These are phyloP conservation scores for Rousettus leschenaultii DNA, from an alignment of 2,113 vertebrate genomes.

Conservation along the genomic window DNA sequence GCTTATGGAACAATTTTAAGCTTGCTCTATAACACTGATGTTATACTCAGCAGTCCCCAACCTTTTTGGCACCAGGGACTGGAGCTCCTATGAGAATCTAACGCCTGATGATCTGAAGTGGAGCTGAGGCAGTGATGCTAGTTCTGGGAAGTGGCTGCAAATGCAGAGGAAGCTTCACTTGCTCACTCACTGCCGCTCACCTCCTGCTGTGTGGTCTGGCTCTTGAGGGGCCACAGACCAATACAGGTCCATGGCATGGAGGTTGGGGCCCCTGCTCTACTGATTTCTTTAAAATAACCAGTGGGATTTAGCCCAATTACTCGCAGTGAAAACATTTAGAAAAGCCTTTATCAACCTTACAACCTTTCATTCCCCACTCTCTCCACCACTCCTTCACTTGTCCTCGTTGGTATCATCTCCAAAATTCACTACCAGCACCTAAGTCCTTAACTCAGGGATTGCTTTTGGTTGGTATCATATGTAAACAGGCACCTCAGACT, in stretches of 20 bases:
- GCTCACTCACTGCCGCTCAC: no score
- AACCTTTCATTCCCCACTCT: not conserved
- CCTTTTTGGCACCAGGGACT: no score
- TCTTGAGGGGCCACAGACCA: no score
- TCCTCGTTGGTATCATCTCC: not conserved
- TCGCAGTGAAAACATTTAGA: not conserved
- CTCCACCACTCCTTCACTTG: not conserved
- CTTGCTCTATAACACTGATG: no score
- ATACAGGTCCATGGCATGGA: no score
- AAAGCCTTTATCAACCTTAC: not conserved
- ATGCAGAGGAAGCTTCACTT: no score
- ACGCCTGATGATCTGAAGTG: no score
- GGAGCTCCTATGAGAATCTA: no score
- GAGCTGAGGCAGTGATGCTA: no score
- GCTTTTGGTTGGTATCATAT: not conserved
- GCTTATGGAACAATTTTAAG: not conserved
- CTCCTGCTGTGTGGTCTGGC: no score
- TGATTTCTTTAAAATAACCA: not conserved
- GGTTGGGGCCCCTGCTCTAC: not conserved
- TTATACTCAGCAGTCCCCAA: no score
- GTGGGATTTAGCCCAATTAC: not conserved
- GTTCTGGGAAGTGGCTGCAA: no score
- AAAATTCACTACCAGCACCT: not conserved
- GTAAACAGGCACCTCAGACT: not conserved
- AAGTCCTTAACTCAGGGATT: not conserved